Percentiles rank a stretch among this genome's conserved stretches.
Conservation (phyloP, 2,888 invertebrate genomes). For the Aelia acuminata region DNA sequence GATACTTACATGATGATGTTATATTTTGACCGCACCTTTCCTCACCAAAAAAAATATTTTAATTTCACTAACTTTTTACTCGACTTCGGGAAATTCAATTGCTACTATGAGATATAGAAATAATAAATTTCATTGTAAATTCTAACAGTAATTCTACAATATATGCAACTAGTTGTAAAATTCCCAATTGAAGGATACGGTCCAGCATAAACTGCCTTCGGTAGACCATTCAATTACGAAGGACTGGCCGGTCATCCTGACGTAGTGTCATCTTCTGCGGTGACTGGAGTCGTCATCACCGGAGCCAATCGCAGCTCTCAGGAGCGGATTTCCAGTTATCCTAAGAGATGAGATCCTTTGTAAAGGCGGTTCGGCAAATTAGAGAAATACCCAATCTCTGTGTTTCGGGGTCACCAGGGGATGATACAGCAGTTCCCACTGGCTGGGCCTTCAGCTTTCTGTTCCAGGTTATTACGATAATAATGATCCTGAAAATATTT, state of each 20-base stretch:
- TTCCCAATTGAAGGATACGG: neutral
- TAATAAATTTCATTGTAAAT: no score
- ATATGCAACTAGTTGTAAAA: neutral
- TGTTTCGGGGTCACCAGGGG: constrained; percentile 13
- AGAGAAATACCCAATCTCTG: neutral
- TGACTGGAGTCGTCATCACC: constrained; percentile 19
- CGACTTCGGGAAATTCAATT: no score
- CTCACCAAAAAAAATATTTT: no score
- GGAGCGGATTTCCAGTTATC: constrained; percentile 6
- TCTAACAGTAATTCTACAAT: no score
- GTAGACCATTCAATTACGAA: neutral
- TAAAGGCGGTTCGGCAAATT: neutral
- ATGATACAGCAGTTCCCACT: neutral
- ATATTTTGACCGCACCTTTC: no score
- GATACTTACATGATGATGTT: no score
- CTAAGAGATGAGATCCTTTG: neutral
- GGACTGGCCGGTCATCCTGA: neutral
- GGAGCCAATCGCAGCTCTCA: constrained; percentile 4
- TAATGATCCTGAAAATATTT: neutral
- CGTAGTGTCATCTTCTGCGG: constrained; percentile 10
- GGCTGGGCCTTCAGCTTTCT: neutral
- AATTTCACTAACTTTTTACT: no score
- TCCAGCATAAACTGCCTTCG: neutral
- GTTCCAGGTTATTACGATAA: neutral
- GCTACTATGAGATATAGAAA: no score